These are phyloP conservation scores for Circaetus gallicus DNA, from an alignment of 2,113 vertebrate genomes.

Conservation along the genomic window DNA sequence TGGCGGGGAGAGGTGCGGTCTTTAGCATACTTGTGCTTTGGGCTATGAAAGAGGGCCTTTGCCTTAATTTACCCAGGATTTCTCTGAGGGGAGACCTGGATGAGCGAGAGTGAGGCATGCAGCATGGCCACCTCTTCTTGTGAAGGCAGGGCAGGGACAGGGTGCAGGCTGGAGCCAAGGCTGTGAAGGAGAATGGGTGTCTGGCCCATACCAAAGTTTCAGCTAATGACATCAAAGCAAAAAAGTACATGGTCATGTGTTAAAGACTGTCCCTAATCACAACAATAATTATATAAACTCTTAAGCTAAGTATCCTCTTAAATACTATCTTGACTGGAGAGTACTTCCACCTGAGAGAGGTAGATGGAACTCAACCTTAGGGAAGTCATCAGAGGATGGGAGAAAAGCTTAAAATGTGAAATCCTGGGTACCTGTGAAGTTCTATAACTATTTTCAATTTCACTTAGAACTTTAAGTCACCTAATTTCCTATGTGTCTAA, in stretches of 20 bases:
- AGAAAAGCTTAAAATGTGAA: neutral
- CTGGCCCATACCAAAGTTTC: neutral
- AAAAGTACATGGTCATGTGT: neutral
- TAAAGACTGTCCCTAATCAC: neutral
- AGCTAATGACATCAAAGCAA: neutral
- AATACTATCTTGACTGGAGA: neutral
- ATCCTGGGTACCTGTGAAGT: neutral
- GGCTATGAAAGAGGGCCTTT: neutral
- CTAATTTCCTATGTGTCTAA: neutral
- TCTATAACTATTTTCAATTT: neutral
- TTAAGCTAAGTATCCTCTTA: neutral
- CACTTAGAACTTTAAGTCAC: neutral
- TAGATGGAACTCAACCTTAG: neutral
- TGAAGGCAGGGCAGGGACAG: neutral
- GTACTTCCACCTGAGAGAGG: neutral
- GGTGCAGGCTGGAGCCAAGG: neutral
- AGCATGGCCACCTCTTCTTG: neutral
- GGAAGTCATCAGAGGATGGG: neutral
- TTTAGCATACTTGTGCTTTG: neutral
- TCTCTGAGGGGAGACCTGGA: neutral
- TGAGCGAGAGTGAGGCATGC: neutral
- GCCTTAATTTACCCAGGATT: neutral
- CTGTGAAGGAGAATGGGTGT: neutral
- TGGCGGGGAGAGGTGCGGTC: accelerated
- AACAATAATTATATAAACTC: neutral